Evolutionary conservation across 2,797 vertebrate genomes (phyloP), one percentile per base, ranked within the genome.

Genomic region (Falco peregrinus): DNA sequence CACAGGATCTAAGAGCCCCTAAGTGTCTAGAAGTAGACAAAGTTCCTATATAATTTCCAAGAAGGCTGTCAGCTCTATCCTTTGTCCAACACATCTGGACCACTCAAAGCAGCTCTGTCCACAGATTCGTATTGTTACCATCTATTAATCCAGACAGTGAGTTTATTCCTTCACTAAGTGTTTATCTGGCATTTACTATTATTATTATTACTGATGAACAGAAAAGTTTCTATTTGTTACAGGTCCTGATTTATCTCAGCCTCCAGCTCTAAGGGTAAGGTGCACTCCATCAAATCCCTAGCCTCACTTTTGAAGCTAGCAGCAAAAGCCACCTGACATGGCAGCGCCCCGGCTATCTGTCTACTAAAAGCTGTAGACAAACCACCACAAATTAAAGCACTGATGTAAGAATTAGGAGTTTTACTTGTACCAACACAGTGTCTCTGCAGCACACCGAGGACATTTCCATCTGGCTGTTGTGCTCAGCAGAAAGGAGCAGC

Each of bases 1-100:
- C 22, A 25, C 31, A 11, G 13, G 3, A 14, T 4, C 24, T 25
- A n/a, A n/a, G 33, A 57, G 57, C 33, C 26, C 7, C 0, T 7
- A 14, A 39, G 19, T 8, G 28, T 24, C 29, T 5, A 39, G 28
- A 25, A 39, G 24, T 9, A 45, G 43, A 51, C 12, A 7, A 54
- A 28, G 53, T 7, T 41, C 39, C 47, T 41, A 5, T 7, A 0
- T 8, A 26, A 7, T 43, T 16, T 50, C 37, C 20, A 8, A 26
- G 24, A 12, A 6, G 16, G 59, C 47, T 33, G 29, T 35, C 59
- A 67, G 73, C 35, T 56, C 28, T 43, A 13, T 5, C 63, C 15
- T 43, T 25, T 14, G 13, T 29, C 43, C 63, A 53, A 29, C 41
- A 37, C 35, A 35, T 3, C 43, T 14, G 20, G 16, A 48, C 21